Conservation (phyloP, 2,113 vertebrate species). For the Mormoops blainvillei region DNA sequence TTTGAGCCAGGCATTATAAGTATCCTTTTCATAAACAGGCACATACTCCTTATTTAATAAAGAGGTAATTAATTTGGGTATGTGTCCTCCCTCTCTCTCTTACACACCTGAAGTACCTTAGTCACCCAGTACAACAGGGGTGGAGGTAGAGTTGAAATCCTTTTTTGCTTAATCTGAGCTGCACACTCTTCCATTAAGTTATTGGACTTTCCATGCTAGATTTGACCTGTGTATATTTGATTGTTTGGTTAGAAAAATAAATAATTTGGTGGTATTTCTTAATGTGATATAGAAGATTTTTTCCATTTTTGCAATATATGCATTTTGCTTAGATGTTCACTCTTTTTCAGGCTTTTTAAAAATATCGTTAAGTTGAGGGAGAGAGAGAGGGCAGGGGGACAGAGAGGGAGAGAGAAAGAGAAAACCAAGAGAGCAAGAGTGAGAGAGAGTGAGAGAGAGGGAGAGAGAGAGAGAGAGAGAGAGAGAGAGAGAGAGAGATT, state of each 20-base stretch:
- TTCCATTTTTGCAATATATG: background rate
- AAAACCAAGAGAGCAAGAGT: too few species aligned
- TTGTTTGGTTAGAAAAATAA: background rate
- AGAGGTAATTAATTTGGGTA: background rate
- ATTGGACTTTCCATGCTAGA: background rate
- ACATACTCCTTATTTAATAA: background rate
- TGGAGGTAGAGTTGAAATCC: background rate
- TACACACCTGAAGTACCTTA: background rate
- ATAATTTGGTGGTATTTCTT: background rate
- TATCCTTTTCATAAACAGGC: too few species aligned
- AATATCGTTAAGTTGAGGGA: too few species aligned
- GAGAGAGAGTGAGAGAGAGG: too few species aligned
- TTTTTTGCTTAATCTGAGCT: background rate
- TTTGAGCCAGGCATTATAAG: too few species aligned
- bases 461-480: too few species aligned
- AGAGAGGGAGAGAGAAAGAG: too few species aligned
- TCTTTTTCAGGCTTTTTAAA: background rate
- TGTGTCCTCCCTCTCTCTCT: background rate
- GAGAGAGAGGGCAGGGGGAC: too few species aligned
- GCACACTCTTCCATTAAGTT: background rate
- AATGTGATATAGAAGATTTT: background rate
- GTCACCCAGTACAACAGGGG: background rate
- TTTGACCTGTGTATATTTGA: background rate
- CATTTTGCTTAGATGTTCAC: background rate
- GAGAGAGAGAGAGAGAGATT: too few species aligned